A percentile compares a stretch with the other conserved stretches of the same genome.
Evolutionary conservation across 2,797 vertebrate genomes (phyloP).

Genomic region (Alca torda): DNA sequence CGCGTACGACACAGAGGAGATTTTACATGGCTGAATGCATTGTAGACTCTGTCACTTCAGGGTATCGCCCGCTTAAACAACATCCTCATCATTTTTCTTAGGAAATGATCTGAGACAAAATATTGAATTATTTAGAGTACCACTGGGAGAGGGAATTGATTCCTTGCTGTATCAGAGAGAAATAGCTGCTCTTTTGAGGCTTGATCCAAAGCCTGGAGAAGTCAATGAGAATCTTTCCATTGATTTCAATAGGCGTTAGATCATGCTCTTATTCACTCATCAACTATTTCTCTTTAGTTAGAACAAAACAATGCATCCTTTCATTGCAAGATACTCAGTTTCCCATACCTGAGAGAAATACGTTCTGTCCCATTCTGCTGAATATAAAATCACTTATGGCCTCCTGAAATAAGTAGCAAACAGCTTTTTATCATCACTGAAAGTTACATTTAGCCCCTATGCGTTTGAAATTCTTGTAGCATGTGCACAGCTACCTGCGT

Average conservation of each 20-base stretch:
- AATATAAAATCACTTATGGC: neutral
- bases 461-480: neutral
- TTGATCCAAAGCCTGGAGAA: conserved; percentile 57
- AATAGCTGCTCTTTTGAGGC: conserved; percentile 63
- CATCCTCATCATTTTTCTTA: conserved; percentile 62
- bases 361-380: neutral
- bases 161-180: conserved; percentile 64
- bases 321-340: neutral
- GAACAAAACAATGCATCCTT: conserved; percentile 43
- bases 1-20: neutral
- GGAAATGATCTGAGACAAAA: conserved; percentile 69
- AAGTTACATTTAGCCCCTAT: neutral
- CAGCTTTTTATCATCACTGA: neutral
- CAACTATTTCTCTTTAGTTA: conserved; percentile 33
- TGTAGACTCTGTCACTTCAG: conserved; percentile 56
- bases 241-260: conserved; percentile 60
- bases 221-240: conserved; percentile 55
- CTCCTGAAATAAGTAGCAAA: neutral
- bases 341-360: conserved; percentile 8
- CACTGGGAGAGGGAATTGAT: conserved; percentile 61
- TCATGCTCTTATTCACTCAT: conserved; percentile 33
- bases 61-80: conserved; percentile 56
- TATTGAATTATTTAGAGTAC: conserved; percentile 70
- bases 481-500: neutral
- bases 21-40: neutral